phyloP scores from a whole-genome alignment of 2,888 invertebrate genomes.

The Athetis lepigone region DNA sequence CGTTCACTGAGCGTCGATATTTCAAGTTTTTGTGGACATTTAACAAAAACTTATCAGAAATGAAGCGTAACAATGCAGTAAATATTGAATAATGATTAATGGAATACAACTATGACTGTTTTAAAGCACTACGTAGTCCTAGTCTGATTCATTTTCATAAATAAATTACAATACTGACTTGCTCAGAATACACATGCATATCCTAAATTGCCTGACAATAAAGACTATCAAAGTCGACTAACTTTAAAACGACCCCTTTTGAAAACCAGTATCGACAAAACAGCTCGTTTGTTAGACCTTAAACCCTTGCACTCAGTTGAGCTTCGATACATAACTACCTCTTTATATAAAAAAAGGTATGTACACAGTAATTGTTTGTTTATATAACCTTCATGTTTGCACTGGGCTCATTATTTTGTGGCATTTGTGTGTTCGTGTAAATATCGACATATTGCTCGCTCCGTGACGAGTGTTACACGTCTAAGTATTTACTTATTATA shows the following conservation, averaged over 20 bases:
- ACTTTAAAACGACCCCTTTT: not conserved
- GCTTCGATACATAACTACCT: conserved; percentile 8
- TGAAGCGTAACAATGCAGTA: not conserved
- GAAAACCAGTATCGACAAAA: not conserved
- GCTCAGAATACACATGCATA: not conserved
- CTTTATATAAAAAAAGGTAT: conserved; percentile 23
- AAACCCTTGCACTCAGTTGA: not conserved
- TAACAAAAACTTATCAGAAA: conserved; percentile 15
- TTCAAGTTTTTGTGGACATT: conserved; percentile 53
- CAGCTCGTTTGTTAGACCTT: not conserved
- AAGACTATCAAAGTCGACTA: not conserved
- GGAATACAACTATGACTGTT: not conserved
- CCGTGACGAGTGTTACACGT: conserved; percentile 59
- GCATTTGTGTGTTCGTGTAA: conserved; percentile 74
- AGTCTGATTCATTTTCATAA: not conserved
- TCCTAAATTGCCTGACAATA: not conserved
- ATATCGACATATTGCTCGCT: conserved; percentile 70
- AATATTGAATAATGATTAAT: not conserved
- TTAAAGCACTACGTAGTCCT: not conserved
- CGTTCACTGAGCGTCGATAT: conserved; percentile 59
- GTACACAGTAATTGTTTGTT: conserved; percentile 66
- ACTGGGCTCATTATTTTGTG: conserved; percentile 83
- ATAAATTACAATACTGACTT: not conserved
- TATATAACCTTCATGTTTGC: conserved; percentile 77
- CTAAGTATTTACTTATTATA: conserved; percentile 69